A percentile compares a stretch with the other conserved stretches of the same genome.
Evolutionary conservation across 1,140 invertebrate species (phyloP).

Genomic region (Monomorium pharaonis): DNA sequence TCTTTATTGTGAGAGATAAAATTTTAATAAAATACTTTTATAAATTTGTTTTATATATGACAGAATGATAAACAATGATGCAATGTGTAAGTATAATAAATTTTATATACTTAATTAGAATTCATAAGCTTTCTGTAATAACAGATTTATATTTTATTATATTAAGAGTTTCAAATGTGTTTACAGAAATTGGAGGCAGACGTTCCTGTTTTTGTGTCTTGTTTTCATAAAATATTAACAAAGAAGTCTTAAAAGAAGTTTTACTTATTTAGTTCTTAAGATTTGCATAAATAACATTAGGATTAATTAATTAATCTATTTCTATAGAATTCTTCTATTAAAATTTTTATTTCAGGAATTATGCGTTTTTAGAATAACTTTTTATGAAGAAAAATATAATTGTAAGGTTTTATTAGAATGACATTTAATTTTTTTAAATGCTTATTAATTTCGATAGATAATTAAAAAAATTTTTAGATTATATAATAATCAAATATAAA

Average conservation of each 20-base stretch:
- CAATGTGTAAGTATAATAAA: constrained; percentile 30
- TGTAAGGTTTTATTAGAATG: not conserved
- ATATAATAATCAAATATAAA: not conserved
- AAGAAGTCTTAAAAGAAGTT: too few species aligned
- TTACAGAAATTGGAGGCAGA: not conserved
- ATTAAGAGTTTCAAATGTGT: constrained; percentile 5
- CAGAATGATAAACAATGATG: not conserved
- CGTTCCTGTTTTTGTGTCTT: not conserved
- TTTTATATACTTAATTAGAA: not conserved
- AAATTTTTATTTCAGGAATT: constrained; percentile 20
- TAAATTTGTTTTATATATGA: not conserved
- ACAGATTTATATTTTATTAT: not conserved
- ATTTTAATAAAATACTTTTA: constrained; percentile 1
- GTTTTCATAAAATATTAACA: not conserved
- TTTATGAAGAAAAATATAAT: not conserved
- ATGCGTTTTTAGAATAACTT: not conserved
- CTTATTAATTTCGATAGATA: not conserved
- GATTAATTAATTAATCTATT: not conserved
- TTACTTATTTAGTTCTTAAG: not conserved
- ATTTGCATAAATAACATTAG: not conserved
- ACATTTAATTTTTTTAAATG: not conserved
- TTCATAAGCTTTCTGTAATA: not conserved
- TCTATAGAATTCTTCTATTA: not conserved
- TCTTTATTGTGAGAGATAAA: not conserved
- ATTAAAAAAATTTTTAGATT: not conserved